phyloP scores from a whole-genome alignment of 1,140 invertebrate species.

The Gerris buenoi region DNA sequence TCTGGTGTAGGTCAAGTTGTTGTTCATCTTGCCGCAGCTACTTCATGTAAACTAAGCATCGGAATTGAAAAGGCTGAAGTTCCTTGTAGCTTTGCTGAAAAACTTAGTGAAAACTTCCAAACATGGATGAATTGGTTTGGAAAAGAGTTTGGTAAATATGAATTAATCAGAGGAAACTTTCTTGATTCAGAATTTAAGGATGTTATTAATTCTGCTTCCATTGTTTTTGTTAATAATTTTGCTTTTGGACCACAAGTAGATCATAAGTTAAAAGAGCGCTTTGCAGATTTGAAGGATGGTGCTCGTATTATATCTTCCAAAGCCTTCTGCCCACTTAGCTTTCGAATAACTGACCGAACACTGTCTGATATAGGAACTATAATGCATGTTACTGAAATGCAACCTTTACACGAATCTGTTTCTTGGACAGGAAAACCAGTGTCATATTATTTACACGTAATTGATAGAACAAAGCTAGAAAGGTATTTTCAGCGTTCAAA shows the following conservation, averaged over 20 bases:
- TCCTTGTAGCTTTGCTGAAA: slow-evolving; percentile 82
- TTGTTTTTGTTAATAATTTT: slow-evolving; percentile 98
- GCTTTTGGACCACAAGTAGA: slow-evolving; percentile 95
- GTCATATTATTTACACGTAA: slow-evolving; percentile 92
- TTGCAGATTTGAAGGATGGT: slow-evolving; percentile 88
- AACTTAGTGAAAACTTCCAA: slow-evolving; percentile 78
- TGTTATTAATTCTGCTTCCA: slow-evolving; percentile 76
- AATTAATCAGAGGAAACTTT: slow-evolving; percentile 87
- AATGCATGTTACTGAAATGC: slow-evolving; percentile 93
- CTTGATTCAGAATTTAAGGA: slow-evolving; percentile 77
- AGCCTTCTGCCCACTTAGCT: slow-evolving; percentile 93
- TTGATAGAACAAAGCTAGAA: slow-evolving; percentile 89
- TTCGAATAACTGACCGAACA: slow-evolving; percentile 89
- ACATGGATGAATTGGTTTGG: slow-evolving; percentile 96
- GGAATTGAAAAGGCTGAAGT: slow-evolving; percentile 94
- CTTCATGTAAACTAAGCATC: slow-evolving; percentile 76
- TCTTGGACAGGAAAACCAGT: slow-evolving; percentile 98
- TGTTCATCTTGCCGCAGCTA: slow-evolving; percentile 89
- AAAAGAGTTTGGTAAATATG: slow-evolving; percentile 78
- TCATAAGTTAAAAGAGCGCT: slow-evolving; percentile 87
- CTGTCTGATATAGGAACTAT: slow-evolving; percentile 90
- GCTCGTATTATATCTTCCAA: slow-evolving; percentile 98
- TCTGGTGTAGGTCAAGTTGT: slow-evolving; percentile 97
- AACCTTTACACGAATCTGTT: slow-evolving; percentile 83
- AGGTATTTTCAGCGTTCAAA: slow-evolving; percentile 85